Conservation (phyloP, 2,888 invertebrate genomes). For the Callosobruchus maculatus region DNA sequence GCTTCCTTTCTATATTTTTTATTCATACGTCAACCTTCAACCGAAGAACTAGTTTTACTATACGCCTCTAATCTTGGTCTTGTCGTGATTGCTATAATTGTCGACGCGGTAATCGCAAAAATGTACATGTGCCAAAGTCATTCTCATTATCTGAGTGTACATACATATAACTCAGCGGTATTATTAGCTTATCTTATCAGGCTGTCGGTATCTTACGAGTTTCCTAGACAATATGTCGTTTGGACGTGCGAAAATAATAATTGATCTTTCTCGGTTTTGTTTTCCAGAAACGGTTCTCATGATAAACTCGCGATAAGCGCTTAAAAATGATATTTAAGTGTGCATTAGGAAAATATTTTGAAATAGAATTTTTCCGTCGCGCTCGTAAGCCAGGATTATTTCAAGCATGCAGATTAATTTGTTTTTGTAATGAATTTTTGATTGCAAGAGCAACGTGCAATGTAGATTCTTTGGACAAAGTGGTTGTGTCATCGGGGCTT, state of each 20-base stretch:
- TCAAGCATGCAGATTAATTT: neutral
- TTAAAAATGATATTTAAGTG: neutral
- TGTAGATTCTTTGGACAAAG: neutral
- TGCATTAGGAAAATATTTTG: neutral
- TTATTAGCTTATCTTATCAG: neutral
- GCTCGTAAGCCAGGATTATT: neutral
- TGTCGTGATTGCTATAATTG: neutral
- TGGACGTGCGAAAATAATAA: neutral
- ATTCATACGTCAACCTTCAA: neutral
- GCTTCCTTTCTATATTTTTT: neutral
- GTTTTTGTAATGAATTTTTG: neutral
- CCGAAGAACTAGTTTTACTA: neutral
- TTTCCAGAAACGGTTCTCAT: conserved; percentile 7
- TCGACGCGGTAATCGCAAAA: neutral
- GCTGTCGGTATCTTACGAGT: neutral
- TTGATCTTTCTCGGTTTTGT: conserved; percentile 1
- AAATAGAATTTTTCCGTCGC: neutral
- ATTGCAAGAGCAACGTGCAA: neutral
- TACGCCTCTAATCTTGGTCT: neutral
- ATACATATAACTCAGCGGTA: neutral
- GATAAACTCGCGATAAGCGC: conserved; percentile 1
- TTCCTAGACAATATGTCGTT: conserved; percentile 3
- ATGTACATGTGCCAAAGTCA: neutral
- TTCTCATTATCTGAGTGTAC: neutral
- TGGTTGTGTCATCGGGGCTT: neutral